These are phyloP conservation scores for Phodopus roborovskii DNA, from an alignment of 2,113 vertebrate genomes.

Conservation along the genomic window DNA sequence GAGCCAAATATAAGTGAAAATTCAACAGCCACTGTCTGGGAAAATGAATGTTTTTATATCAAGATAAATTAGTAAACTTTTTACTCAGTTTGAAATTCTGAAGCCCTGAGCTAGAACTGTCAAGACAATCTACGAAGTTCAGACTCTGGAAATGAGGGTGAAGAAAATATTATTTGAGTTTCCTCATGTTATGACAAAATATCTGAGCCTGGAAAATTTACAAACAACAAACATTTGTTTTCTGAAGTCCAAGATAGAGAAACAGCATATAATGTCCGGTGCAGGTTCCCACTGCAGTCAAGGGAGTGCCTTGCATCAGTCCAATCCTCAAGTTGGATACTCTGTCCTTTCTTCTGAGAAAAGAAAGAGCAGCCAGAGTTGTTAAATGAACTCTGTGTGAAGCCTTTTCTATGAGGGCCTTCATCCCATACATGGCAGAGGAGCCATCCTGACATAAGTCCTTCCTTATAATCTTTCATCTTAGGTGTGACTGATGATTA, in stretches of 20 bases:
- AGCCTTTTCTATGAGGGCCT: background rate
- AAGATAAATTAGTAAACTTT: slow-evolving; percentile 1
- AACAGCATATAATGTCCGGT: accelerated
- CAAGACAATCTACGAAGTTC: background rate
- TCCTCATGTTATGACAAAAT: background rate
- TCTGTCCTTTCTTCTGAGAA: background rate
- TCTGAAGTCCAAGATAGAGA: background rate
- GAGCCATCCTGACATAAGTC: background rate
- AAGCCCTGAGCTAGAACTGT: background rate
- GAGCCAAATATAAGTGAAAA: background rate
- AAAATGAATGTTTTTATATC: background rate
- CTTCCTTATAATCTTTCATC: background rate
- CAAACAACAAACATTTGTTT: background rate
- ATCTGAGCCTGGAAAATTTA: background rate
- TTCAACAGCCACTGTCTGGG: background rate
- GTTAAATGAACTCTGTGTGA: background rate
- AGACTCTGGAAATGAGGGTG: background rate
- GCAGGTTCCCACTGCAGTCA: background rate
- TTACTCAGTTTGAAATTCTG: background rate
- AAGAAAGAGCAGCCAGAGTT: background rate
- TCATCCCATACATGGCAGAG: background rate
- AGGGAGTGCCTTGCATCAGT: background rate
- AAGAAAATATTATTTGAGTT: background rate
- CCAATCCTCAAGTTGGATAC: background rate
- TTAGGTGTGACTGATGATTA: background rate